Conservation (phyloP, 2,113 vertebrate genomes). For the Collichthys lucidus region DNA sequence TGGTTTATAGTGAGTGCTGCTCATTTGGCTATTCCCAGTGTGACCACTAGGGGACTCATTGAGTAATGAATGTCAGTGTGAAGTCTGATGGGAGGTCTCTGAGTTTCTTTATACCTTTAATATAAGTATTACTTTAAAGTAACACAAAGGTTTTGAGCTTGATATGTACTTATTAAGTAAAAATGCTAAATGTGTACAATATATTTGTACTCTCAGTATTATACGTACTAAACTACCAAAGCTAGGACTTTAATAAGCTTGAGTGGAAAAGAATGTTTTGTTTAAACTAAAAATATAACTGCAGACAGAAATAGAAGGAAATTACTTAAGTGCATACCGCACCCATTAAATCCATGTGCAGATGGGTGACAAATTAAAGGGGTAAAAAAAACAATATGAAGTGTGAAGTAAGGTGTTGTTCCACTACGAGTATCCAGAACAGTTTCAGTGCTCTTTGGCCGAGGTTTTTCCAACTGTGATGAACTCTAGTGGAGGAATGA, state of each 20-base stretch:
- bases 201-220: neutral
- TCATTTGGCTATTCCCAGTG: slow-evolving; percentile 28
- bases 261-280: neutral
- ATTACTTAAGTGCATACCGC: neutral
- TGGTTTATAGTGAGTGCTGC: neutral
- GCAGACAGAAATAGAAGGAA: neutral
- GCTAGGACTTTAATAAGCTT: neutral
- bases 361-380: too few relatives aligned
- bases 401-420: too few relatives aligned
- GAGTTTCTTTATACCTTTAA: neutral
- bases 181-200: neutral
- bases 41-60: slow-evolving; percentile 73
- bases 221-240: neutral
- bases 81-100: neutral
- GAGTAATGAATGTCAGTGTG: slow-evolving; percentile 32
- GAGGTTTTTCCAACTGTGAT: too few relatives aligned
- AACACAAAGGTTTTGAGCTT: neutral
- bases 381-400: too few relatives aligned
- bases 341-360: neutral
- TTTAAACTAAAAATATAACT: neutral
- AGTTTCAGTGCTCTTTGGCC: too few relatives aligned
- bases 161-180: neutral
- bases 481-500: too few relatives aligned
- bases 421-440: too few relatives aligned
- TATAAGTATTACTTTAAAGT: neutral